Percentiles rank a stretch among this genome's conserved stretches.
These are phyloP conservation scores for Gulo gulo DNA, from an alignment of 2,113 vertebrate genomes.

Conservation along the genomic window DNA sequence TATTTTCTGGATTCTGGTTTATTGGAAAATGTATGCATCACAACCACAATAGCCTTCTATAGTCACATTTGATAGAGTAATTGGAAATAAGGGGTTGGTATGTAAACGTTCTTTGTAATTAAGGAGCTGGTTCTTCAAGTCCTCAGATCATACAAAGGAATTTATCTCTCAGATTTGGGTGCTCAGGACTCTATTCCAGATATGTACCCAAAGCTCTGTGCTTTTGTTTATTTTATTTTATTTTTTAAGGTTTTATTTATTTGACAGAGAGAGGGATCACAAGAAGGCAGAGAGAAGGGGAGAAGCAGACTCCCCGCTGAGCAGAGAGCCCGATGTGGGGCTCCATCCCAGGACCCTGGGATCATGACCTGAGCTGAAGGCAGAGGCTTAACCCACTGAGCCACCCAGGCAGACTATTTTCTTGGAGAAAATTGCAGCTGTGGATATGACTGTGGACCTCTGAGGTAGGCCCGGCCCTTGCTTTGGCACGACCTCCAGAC, in stretches of 20 bases:
- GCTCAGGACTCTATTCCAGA: neutral
- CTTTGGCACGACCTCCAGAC: neutral
- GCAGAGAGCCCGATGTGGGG: too few species aligned
- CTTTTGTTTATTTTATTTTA: neutral
- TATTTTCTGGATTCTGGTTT: neutral
- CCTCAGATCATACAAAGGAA: neutral
- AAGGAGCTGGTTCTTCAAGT: neutral
- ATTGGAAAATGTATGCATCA: neutral
- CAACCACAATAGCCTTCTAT: neutral
- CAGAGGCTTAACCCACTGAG: too few species aligned
- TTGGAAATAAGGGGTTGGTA: neutral
- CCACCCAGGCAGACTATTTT: neutral
- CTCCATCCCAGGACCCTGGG: too few species aligned
- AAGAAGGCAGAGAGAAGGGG: too few species aligned
- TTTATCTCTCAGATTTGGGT: neutral
- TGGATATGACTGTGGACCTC: neutral
- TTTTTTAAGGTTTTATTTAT: too few species aligned
- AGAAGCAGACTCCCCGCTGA: too few species aligned
- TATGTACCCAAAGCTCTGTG: neutral
- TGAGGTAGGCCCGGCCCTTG: neutral
- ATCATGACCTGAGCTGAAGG: too few species aligned
- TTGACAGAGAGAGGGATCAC: too few species aligned
- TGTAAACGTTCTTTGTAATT: neutral
- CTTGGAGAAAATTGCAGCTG: neutral
- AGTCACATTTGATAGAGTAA: neutral